Conservation (phyloP, 2,888 invertebrate species). For the Leucophora obtusa region DNA sequence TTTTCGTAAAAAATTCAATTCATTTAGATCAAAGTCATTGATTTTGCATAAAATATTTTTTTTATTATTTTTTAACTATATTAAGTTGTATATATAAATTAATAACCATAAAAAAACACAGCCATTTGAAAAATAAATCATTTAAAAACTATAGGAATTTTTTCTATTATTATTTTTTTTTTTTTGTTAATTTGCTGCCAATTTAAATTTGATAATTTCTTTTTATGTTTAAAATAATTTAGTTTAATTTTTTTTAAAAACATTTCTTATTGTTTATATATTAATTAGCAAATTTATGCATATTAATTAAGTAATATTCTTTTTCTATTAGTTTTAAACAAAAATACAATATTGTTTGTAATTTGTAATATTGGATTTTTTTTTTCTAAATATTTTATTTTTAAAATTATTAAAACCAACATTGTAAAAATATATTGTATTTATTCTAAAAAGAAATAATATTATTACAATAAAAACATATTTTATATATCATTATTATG, state of each 20-base stretch:
- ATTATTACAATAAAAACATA: slow-evolving; percentile 44
- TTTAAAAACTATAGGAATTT: too few relatives aligned
- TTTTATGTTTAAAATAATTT: slow-evolving; percentile 40
- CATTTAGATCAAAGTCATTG: slow-evolving; percentile 10
- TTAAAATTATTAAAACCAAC: slow-evolving; percentile 24
- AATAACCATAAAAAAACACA: slow-evolving; percentile 2
- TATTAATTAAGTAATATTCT: slow-evolving; percentile 36
- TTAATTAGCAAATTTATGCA: slow-evolving; percentile 57
- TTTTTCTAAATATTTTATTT: slow-evolving; percentile 20
- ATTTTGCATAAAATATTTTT: slow-evolving; percentile 26
- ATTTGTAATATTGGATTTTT: slow-evolving; percentile 48
- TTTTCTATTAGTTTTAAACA: slow-evolving; percentile 7
- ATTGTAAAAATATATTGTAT: slow-evolving; percentile 34
- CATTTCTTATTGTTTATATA: slow-evolving; percentile 32
- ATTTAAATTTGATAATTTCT: slow-evolving; percentile 58
- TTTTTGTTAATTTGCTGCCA: slow-evolving; percentile 58
- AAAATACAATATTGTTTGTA: slow-evolving; percentile 16
- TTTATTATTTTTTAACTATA: slow-evolving; percentile 25
- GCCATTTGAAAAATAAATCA: slow-evolving; percentile 19
- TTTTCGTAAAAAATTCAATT: slow-evolving; percentile 30
- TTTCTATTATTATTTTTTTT: slow-evolving; percentile 20
- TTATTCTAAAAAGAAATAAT: slow-evolving; percentile 24
- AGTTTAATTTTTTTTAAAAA: slow-evolving; percentile 48
- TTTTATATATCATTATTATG: slow-evolving; percentile 70
- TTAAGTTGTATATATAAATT: slow-evolving; percentile 57